Percentiles rank a stretch among this genome's conserved stretches.
phyloP scores from a whole-genome alignment of 2,113 vertebrate genomes.

The Lophochroa leadbeateri region DNA sequence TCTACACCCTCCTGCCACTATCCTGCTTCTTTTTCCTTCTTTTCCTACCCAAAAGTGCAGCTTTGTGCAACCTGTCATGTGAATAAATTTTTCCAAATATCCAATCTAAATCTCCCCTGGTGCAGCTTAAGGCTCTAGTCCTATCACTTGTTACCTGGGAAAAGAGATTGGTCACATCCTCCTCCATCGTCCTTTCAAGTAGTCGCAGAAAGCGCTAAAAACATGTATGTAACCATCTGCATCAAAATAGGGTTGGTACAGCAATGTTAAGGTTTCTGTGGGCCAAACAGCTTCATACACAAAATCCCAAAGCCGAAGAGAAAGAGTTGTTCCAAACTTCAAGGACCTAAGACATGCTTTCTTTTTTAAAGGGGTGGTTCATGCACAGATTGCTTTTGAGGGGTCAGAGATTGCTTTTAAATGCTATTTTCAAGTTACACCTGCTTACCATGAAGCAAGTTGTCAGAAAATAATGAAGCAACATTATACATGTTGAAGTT shows the following conservation, averaged over 20 bases:
- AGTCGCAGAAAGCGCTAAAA: background rate
- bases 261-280: background rate
- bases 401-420: slow-evolving; percentile 62
- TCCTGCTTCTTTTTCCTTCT: no score
- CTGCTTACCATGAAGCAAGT: slow-evolving; percentile 67
- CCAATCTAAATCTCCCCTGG: background rate
- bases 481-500: slow-evolving; percentile 62
- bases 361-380: slow-evolving; percentile 27
- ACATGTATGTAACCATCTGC: background rate
- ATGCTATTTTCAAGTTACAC: slow-evolving; percentile 66
- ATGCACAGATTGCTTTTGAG: slow-evolving; percentile 51
- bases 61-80: no score
- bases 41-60: no score
- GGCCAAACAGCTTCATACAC: background rate
- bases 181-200: background rate
- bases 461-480: slow-evolving; percentile 77
- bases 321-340: background rate
- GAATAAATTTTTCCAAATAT: background rate
- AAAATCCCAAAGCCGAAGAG: background rate
- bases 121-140: background rate
- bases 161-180: background rate
- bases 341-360: background rate
- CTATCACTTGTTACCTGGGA: background rate
- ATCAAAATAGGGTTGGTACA: background rate
- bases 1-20: no score